Evolutionary conservation across 2,113 vertebrate genomes (phyloP).

Genomic region (Periophthalmodon schlosseri): DNA sequence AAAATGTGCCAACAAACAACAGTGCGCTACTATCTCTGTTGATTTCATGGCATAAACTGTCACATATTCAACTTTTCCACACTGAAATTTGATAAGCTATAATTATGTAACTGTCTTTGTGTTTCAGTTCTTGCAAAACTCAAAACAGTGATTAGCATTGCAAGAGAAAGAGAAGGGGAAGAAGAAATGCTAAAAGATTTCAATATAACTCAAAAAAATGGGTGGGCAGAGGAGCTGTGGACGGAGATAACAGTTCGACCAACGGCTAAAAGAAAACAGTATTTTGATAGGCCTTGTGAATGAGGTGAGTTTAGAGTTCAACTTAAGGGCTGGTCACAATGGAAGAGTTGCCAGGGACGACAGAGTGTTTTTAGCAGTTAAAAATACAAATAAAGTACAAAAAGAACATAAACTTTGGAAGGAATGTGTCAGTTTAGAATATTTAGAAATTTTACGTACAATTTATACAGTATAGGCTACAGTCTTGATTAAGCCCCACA

Average conservation of each 20-base stretch:
- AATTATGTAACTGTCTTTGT: constrained; percentile 15
- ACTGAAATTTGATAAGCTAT: constrained; percentile 19
- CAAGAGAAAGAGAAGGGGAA: neutral
- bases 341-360: neutral
- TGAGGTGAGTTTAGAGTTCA: neutral
- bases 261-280: constrained; percentile 9
- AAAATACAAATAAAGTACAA: neutral
- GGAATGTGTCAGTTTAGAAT: neutral
- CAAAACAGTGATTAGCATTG: constrained; percentile 37
- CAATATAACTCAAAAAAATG: neutral
- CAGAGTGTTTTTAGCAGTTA: neutral
- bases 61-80: neutral
- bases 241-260: constrained; percentile 14
- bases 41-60: neutral
- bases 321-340: neutral
- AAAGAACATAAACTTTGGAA: neutral
- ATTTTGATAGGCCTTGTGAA: constrained; percentile 20
- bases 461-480: neutral
- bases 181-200: constrained; percentile 13
- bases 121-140: constrained; percentile 4
- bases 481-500: neutral
- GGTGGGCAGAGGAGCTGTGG: neutral
- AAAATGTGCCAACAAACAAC: neutral
- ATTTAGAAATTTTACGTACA: neutral
- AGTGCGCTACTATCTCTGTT: neutral